These are phyloP conservation scores for Aphelinus atriplicis DNA, from an alignment of 1,140 invertebrate species.

Conservation along the genomic window DNA sequence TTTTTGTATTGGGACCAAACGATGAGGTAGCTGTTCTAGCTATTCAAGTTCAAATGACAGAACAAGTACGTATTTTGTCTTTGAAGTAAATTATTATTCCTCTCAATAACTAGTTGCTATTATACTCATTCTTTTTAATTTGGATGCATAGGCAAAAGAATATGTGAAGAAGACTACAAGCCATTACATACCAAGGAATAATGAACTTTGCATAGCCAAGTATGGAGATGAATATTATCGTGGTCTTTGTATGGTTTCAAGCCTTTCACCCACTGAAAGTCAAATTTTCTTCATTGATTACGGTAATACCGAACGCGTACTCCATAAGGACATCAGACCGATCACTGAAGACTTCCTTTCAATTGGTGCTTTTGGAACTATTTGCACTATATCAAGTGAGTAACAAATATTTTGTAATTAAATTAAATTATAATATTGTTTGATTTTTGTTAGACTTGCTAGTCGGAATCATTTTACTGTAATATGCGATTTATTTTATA, in stretches of 20 bases:
- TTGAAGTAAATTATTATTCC: too few relatives aligned
- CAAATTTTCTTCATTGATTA: slow-evolving; percentile 56
- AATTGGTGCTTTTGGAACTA: slow-evolving; percentile 42
- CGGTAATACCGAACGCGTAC: slow-evolving; percentile 52
- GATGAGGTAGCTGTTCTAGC: slow-evolving; percentile 6
- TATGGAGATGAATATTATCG: slow-evolving; percentile 53
- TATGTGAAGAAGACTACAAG: slow-evolving; percentile 22
- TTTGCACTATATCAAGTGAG: slow-evolving; percentile 54
- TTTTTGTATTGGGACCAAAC: slow-evolving; percentile 31
- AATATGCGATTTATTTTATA: too few relatives aligned
- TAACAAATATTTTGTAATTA: not conserved
- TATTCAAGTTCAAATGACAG: slow-evolving; percentile 21
- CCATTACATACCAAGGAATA: slow-evolving; percentile 56
- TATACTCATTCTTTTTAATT: not conserved
- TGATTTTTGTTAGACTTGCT: too few relatives aligned
- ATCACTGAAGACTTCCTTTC: slow-evolving; percentile 56
- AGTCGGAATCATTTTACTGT: too few relatives aligned
- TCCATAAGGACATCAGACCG: slow-evolving; percentile 53
- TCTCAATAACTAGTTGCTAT: not conserved
- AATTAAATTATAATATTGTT: too few relatives aligned
- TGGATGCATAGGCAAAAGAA: not conserved
- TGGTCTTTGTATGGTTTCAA: slow-evolving; percentile 47
- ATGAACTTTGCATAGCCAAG: slow-evolving; percentile 58
- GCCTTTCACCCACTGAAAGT: slow-evolving; percentile 22
- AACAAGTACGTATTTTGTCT: slow-evolving; percentile 25